These are phyloP conservation scores for Eolophus roseicapilla DNA, from an alignment of 2,113 vertebrate genomes.

Conservation along the genomic window DNA sequence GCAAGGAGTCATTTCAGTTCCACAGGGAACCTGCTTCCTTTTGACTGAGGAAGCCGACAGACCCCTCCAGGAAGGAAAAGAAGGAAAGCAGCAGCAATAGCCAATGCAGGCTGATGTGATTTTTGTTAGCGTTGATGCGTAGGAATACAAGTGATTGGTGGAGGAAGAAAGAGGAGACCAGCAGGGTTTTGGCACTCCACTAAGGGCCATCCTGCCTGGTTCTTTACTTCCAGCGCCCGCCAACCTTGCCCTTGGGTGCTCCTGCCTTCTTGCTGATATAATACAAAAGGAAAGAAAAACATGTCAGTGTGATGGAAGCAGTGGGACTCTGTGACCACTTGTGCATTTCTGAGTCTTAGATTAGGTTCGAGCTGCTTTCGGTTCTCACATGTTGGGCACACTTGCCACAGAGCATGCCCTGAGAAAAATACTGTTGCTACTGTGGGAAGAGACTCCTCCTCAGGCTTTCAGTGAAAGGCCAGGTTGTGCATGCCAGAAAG, in stretches of 20 bases:
- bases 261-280: conserved; percentile 96
- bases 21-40: conserved; percentile 41
- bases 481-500: neutral
- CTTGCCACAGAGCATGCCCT: neutral
- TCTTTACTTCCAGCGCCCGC: conserved; percentile 92
- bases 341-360: neutral
- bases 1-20: conserved; percentile 19
- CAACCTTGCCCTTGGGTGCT: conserved; percentile 81
- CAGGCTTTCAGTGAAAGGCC: neutral
- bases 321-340: neutral
- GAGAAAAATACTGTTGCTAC: neutral
- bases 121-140: conserved; percentile 17
- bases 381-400: neutral
- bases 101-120: conserved; percentile 21
- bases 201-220: conserved; percentile 6
- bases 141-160: neutral
- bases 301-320: neutral
- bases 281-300: conserved; percentile 10
- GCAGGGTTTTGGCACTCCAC: neutral
- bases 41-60: conserved; percentile 26
- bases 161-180: conserved; percentile 16
- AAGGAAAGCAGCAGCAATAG: conserved; percentile 50
- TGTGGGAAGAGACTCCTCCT: neutral
- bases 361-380: neutral
- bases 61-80: neutral